Conservation (phyloP, 2,888 invertebrate genomes). For the Lottia gigantea region DNA sequence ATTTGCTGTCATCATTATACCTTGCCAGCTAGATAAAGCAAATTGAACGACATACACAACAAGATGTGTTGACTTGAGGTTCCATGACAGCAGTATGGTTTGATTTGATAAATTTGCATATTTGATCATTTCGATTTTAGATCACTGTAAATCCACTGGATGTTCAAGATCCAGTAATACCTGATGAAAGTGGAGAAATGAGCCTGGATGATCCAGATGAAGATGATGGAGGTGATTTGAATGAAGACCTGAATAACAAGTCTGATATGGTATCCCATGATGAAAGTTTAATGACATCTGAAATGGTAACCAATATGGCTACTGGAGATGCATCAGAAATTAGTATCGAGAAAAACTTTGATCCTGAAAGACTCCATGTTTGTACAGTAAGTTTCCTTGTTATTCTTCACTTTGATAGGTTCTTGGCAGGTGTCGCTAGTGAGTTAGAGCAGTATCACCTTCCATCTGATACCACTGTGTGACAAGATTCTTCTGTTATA, state of each 20-base stretch:
- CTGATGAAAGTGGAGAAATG: background rate
- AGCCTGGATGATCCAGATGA: slow-evolving; percentile 21
- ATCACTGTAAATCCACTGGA: background rate
- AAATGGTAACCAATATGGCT: slow-evolving; percentile 15
- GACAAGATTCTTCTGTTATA: too few relatives aligned
- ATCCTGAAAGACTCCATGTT: slow-evolving; percentile 22
- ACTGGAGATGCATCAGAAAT: slow-evolving; percentile 10
- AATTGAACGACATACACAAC: too few relatives aligned
- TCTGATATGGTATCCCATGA: slow-evolving; percentile 6
- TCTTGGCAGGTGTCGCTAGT: too few relatives aligned
- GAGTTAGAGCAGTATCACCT: too few relatives aligned
- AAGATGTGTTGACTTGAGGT: too few relatives aligned
- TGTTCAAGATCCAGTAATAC: background rate
- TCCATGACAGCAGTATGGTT: too few relatives aligned
- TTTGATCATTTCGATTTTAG: background rate
- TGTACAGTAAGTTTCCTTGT: slow-evolving; percentile 33
- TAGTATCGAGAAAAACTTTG: slow-evolving; percentile 13
- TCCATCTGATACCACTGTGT: too few relatives aligned
- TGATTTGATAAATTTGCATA: too few relatives aligned
- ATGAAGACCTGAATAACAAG: slow-evolving; percentile 17
- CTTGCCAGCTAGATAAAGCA: too few relatives aligned
- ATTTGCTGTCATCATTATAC: too few relatives aligned
- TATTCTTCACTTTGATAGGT: too few relatives aligned
- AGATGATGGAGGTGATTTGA: slow-evolving; percentile 25
- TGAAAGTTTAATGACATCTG: slow-evolving; percentile 11